These are phyloP conservation scores for Pseudomyrmex dendroicus DNA, from an alignment of 1,140 invertebrate genomes.

Conservation along the genomic window DNA sequence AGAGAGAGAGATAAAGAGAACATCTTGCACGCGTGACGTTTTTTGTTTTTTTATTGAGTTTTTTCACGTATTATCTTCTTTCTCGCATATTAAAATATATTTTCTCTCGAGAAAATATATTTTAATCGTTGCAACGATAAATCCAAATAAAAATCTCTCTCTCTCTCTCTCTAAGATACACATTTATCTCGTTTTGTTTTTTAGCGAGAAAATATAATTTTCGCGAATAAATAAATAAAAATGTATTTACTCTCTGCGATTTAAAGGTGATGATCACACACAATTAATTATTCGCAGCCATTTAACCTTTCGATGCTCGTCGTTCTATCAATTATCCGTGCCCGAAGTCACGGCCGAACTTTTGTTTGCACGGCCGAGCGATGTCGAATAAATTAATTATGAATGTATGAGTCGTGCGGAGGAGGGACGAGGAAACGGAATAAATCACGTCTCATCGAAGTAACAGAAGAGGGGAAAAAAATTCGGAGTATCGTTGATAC, in stretches of 20 bases:
- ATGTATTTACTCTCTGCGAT: not conserved
- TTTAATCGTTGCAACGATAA: too few relatives aligned
- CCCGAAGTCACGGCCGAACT: not conserved
- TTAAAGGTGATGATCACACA: constrained; percentile 3
- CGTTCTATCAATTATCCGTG: constrained; percentile 38
- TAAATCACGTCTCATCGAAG: not conserved
- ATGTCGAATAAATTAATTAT: constrained; percentile 58
- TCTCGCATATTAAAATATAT: too few relatives aligned
- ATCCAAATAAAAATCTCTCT: too few relatives aligned
- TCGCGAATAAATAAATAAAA: constrained; percentile 33
- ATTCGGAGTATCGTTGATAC: too few relatives aligned
- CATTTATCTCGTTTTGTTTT: constrained; percentile 1
- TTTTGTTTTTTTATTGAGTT: too few relatives aligned
- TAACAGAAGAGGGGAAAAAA: too few relatives aligned
- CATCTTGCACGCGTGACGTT: not conserved
- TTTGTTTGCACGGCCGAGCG: constrained; percentile 28
- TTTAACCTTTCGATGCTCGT: not conserved
- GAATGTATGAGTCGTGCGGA: not conserved
- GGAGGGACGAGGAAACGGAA: not conserved
- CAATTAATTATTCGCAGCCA: constrained; percentile 22
- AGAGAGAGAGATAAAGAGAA: too few relatives aligned
- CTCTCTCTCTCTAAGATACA: not conserved
- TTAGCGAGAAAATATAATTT: not conserved
- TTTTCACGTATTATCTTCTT: too few relatives aligned
- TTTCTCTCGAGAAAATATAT: too few relatives aligned